Percentiles rank a stretch among this genome's conserved stretches.
phyloP scores from a whole-genome alignment of 2,888 invertebrate genomes.

The Dioctria linearis region DNA sequence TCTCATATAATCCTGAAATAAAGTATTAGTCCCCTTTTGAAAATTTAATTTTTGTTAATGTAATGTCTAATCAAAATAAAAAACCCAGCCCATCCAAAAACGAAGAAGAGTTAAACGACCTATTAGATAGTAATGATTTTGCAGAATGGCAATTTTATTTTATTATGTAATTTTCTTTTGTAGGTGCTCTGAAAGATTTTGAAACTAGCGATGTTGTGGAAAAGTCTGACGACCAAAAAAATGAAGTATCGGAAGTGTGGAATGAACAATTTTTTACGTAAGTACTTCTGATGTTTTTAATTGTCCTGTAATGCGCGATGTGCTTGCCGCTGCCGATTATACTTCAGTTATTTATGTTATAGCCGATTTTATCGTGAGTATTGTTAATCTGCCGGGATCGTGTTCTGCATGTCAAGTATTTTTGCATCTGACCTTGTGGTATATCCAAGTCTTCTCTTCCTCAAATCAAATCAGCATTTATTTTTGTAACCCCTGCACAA shows the following conservation, averaged over 20 bases:
- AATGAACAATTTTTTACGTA: conserved; percentile 82
- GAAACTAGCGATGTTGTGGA: conserved; percentile 66
- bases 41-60: neutral
- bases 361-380: too few relatives aligned
- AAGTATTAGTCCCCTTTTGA: too few relatives aligned
- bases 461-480: too few relatives aligned
- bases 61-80: conserved; percentile 55
- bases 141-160: neutral
- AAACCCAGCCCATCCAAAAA: conserved; percentile 60
- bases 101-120: conserved; percentile 81
- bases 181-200: conserved; percentile 80
- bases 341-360: too few relatives aligned
- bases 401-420: too few relatives aligned
- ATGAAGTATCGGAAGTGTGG: conserved; percentile 75
- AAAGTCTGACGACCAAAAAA: conserved; percentile 62
- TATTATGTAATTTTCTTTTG: conserved; percentile 55
- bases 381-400: too few relatives aligned
- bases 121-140: conserved; percentile 78
- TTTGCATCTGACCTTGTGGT: too few relatives aligned
- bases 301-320: too few relatives aligned
- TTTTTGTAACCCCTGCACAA: too few relatives aligned
- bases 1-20: too few relatives aligned
- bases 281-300: conserved; percentile 71
- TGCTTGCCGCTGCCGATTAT: too few relatives aligned
- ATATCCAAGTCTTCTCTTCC: too few relatives aligned